Base-by-base conservation (phyloP, 2,113 vertebrate genomes). In the Kryptolebias marmoratus region DNA sequence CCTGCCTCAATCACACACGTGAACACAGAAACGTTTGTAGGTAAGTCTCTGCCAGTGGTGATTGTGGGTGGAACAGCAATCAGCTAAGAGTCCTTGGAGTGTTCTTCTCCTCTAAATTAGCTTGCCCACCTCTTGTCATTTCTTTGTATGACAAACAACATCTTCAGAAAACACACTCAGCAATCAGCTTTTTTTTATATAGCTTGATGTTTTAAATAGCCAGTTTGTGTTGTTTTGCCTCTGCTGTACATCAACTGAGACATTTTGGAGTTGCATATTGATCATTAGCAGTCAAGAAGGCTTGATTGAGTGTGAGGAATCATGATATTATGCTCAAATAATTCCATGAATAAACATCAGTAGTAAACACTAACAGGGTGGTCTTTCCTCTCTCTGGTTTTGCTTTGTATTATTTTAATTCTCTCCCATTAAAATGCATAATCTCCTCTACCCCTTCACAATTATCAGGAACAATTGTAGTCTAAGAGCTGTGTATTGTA, bases 401-500 rank as follows among this genome's bases (percentile, higher is more conserved):
- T 22, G 49, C 54, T 53, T 66, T 22, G 11, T 78, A 62, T 74
- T 71, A 61, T 87, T 83, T 74, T 75, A 83, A 81, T 89, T 89
- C 72, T 80, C 82, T 90, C 80, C 84, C 88, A 82, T 86, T 91
- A 84, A 92, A 91, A 86, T 79, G 79, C 80, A 77, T 87, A 84
- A 89, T 89, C 87, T 87, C 79, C 73, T 86, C 87, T 85, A 88
- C 83, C 73, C 76, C 70, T 62, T 70, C 71, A 61, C 83, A 71
- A 71, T 64, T 50, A 62, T n/a, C 11, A 63, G 73, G 75, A 91
- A 92, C 88, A 90, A 90, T 89, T 88, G 79, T 71, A 87, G 85
- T 50, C 90, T 76, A 74, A 91, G 90, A 90, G 89, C 77, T 49
- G 77, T 87, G 76, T 91, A 90, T 93, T 93, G 90, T 89, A 87